These are phyloP conservation scores for Pseudomugil gertrudae DNA, from an alignment of 2,797 vertebrate genomes.

Conservation along the genomic window DNA sequence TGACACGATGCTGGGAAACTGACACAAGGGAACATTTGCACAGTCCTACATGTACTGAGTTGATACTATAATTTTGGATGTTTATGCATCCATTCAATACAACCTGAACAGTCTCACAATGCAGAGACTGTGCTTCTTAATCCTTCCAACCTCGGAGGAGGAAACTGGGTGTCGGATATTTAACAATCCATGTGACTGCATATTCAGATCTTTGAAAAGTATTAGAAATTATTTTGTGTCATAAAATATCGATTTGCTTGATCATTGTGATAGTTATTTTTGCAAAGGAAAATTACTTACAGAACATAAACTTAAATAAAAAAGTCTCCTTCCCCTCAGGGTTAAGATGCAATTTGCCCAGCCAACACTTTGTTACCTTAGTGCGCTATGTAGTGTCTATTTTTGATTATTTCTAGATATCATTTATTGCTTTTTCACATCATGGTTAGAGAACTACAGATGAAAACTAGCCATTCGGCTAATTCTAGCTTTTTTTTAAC, in stretches of 20 bases:
- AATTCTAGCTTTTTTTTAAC: no score
- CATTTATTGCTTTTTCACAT: no score
- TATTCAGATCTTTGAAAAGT: neutral
- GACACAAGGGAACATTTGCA: slow-evolving; percentile 54
- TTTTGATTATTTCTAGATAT: no score
- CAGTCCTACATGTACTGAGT: slow-evolving; percentile 42
- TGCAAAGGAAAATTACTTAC: slow-evolving; percentile 39
- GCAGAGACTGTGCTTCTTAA: slow-evolving; percentile 17
- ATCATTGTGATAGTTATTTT: slow-evolving; percentile 34
- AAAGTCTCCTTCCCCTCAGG: slow-evolving; percentile 13
- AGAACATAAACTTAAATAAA: slow-evolving; percentile 37
- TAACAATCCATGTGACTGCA: neutral
- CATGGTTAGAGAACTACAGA: no score
- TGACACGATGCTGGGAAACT: slow-evolving; percentile 60
- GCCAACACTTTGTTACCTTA: no score
- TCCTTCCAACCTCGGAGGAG: slow-evolving; percentile 7
- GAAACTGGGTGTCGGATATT: no score
- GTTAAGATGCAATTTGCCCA: slow-evolving; percentile 33
- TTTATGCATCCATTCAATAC: slow-evolving; percentile 15
- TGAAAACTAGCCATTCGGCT: no score
- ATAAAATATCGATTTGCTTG: slow-evolving; percentile 16
- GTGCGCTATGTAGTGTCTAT: no score
- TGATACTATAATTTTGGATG: slow-evolving; percentile 28
- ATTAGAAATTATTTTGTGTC: slow-evolving; percentile 3
- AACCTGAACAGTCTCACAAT: slow-evolving; percentile 20